These are phyloP conservation scores for Solenodon paradoxus DNA, from an alignment of 2,113 vertebrate species.

Conservation along the genomic window DNA sequence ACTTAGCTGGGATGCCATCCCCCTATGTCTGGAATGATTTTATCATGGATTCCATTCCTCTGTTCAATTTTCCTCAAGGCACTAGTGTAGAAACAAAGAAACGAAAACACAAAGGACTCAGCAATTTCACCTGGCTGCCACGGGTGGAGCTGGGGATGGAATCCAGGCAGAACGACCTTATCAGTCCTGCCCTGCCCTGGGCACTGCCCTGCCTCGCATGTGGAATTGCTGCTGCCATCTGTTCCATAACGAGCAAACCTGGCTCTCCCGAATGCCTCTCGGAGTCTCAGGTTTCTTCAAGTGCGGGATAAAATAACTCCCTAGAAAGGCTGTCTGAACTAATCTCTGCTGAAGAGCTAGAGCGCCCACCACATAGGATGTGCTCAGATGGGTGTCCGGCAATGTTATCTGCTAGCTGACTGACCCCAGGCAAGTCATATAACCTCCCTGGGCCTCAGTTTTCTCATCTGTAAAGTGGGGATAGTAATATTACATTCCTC, in stretches of 20 bases:
- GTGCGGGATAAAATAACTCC: not conserved
- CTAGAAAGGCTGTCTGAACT: not conserved
- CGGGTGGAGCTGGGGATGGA: not conserved
- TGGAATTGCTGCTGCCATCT: not conserved
- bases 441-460: not conserved
- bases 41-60: not conserved
- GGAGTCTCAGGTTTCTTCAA: not conserved
- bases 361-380: not conserved
- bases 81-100: not conserved
- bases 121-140: no score
- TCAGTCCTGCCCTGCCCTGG: no score
- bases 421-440: not conserved
- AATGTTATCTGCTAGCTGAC: not conserved
- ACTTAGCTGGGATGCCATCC: not conserved
- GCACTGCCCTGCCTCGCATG: rapidly evolving
- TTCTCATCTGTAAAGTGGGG: not conserved
- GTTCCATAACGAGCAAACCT: no score
- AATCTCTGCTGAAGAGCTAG: no score
- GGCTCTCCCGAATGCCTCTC: not conserved
- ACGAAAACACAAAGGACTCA: not conserved
- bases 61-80: not conserved
- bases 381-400: not conserved
- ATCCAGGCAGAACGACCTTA: not conserved
- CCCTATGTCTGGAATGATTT: not conserved
- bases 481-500: not conserved